These are phyloP conservation scores for Brenthis daphne DNA, from an alignment of 2,888 invertebrate genomes.

Conservation along the genomic window DNA sequence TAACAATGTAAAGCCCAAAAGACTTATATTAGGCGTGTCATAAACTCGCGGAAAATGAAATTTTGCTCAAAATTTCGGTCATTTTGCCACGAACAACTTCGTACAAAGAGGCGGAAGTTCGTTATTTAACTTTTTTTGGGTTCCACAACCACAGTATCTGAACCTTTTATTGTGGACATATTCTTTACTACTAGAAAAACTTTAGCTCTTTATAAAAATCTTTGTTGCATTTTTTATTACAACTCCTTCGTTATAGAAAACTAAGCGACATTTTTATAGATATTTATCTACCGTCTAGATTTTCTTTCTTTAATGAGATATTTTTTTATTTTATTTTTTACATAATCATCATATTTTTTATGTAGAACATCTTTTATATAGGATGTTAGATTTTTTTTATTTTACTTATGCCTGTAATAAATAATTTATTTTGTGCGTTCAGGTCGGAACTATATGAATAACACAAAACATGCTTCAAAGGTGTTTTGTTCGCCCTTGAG, in stretches of 20 bases:
- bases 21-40: constrained; percentile 19
- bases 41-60: constrained; percentile 21
- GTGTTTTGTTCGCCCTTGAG: no score
- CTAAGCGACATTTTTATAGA: no score
- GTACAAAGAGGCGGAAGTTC: constrained; percentile 19
- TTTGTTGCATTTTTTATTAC: constrained; percentile 8
- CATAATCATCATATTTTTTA: no score
- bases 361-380: no score
- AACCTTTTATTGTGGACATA: background rate
- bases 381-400: no score
- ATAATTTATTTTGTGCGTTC: no score
- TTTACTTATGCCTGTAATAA: no score
- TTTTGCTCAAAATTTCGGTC: constrained; percentile 18
- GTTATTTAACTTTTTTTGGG: constrained; percentile 28
- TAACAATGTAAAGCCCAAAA: background rate
- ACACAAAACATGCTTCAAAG: no score
- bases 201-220: background rate
- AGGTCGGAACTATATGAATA: no score
- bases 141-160: background rate
- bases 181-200: background rate
- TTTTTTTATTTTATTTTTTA: no score
- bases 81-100: constrained; percentile 24
- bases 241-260: background rate
- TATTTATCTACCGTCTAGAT: no score
- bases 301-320: no score